phyloP scores from a whole-genome alignment of 2,113 vertebrate genomes.

The Sciurus niger region DNA sequence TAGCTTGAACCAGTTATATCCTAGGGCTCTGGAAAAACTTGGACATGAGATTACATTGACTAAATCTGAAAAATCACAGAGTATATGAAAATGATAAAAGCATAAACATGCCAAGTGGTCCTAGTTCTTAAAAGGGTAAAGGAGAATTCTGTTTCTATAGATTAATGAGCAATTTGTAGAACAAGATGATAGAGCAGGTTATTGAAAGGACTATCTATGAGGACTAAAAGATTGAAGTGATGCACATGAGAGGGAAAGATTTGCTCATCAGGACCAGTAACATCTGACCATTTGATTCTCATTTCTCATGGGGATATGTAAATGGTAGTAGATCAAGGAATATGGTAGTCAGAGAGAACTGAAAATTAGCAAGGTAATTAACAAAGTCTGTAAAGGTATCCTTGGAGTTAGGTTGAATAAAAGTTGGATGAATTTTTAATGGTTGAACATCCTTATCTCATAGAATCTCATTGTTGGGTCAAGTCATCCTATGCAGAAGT shows the following conservation, averaged over 20 bases:
- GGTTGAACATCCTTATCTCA: slow-evolving; percentile 9
- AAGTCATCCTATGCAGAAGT: slow-evolving; percentile 2
- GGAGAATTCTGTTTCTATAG: slow-evolving; percentile 8
- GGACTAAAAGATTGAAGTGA: slow-evolving; percentile 11
- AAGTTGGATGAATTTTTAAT: slow-evolving; percentile 24
- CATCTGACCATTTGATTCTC: slow-evolving; percentile 49
- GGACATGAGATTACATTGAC: slow-evolving; percentile 26
- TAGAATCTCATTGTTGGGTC: slow-evolving; percentile 29
- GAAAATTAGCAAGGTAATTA: slow-evolving; percentile 31
- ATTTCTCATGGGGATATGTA: slow-evolving; percentile 13
- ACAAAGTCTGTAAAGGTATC: slow-evolving; percentile 50
- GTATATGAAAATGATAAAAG: not conserved
- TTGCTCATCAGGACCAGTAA: slow-evolving; percentile 7
- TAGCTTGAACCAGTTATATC: not conserved
- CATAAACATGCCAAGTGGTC: not conserved
- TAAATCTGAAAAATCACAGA: slow-evolving; percentile 52
- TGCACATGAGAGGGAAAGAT: not conserved
- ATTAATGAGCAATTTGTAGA: slow-evolving; percentile 24
- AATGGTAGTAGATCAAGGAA: not conserved
- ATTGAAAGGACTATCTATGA: slow-evolving; percentile 38
- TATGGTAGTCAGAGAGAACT: slow-evolving; percentile 17
- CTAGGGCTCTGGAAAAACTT: slow-evolving; percentile 1
- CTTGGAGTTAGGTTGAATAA: not conserved
- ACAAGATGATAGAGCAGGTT: not conserved
- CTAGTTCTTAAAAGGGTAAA: slow-evolving; percentile 53